A percentile compares a stretch with the other conserved stretches of the same genome.
phyloP scores from a whole-genome alignment of 2,888 invertebrate genomes.

The Tuberolachnus salignus region DNA sequence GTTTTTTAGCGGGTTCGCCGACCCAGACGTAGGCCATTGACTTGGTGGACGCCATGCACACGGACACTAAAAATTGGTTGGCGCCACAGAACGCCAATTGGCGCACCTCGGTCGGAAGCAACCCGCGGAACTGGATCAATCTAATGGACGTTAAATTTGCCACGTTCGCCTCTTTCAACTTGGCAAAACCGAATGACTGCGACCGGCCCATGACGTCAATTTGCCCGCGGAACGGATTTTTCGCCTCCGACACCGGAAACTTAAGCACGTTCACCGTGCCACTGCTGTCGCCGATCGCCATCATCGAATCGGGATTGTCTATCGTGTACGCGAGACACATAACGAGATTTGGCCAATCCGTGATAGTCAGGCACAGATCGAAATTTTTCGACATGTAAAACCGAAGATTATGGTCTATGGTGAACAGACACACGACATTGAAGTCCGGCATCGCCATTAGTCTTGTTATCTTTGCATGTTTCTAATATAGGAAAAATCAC shows the following conservation, averaged over 20 bases:
- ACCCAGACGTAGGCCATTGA: constrained; percentile 3
- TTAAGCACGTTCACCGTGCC: constrained; percentile 20
- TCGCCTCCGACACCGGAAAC: neutral
- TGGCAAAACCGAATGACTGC: neutral
- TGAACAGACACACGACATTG: constrained; percentile 76
- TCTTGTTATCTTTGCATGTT: constrained; percentile 62
- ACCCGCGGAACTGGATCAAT: neutral
- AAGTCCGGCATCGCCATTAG: constrained; percentile 78
- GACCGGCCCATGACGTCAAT: neutral
- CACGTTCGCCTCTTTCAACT: too few species aligned
- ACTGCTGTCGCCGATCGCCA: neutral
- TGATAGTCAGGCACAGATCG: constrained; percentile 63
- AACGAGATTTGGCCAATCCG: neutral
- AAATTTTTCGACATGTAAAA: constrained; percentile 69
- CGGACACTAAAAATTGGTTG: neutral
- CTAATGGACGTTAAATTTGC: neutral
- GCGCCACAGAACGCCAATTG: neutral
- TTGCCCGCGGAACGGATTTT: neutral
- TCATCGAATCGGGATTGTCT: neutral
- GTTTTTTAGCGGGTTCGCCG: too few species aligned
- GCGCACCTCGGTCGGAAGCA: neutral
- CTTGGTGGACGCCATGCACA: neutral
- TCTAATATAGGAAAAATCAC: too few species aligned
- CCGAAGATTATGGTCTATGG: constrained; percentile 77
- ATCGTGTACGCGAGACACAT: neutral